These are phyloP conservation scores for Pectinophora gossypiella DNA, from an alignment of 1,140 invertebrate genomes.

Conservation along the genomic window DNA sequence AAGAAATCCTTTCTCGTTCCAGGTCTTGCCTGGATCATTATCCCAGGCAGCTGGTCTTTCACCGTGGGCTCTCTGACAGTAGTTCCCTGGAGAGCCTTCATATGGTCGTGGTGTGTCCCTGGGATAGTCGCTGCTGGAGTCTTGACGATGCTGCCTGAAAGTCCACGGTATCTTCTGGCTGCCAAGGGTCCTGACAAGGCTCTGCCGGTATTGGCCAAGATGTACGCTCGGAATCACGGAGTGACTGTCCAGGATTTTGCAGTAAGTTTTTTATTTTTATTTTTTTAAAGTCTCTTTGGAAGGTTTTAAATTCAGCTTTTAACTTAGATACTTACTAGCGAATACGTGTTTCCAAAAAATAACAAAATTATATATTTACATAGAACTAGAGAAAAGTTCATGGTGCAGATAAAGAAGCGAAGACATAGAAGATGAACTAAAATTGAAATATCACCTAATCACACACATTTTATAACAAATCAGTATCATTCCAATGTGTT, in stretches of 20 bases:
- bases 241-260: conserved; percentile 29
- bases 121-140: conserved; percentile 73
- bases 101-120: conserved; percentile 76
- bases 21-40: conserved; percentile 80
- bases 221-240: conserved; percentile 73
- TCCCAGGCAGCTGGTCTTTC: conserved; percentile 75
- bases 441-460: no score
- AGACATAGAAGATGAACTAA: no score
- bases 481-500: no score
- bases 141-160: conserved; percentile 80
- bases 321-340: no score
- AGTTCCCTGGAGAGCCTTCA: conserved; percentile 80
- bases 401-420: no score
- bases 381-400: no score
- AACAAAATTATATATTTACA: no score
- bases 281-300: no score
- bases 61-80: conserved; percentile 51
- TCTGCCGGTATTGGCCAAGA: conserved; percentile 76
- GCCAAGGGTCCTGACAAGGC: conserved; percentile 77
- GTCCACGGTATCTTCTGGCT: conserved; percentile 83
- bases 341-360: no score
- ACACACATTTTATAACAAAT: no score
- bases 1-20: conserved; percentile 16
- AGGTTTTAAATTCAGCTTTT: no score
- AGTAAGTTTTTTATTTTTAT: no score